These are phyloP conservation scores for Rousettus leschenaultii DNA, from an alignment of 2,113 vertebrate genomes.

Conservation along the genomic window DNA sequence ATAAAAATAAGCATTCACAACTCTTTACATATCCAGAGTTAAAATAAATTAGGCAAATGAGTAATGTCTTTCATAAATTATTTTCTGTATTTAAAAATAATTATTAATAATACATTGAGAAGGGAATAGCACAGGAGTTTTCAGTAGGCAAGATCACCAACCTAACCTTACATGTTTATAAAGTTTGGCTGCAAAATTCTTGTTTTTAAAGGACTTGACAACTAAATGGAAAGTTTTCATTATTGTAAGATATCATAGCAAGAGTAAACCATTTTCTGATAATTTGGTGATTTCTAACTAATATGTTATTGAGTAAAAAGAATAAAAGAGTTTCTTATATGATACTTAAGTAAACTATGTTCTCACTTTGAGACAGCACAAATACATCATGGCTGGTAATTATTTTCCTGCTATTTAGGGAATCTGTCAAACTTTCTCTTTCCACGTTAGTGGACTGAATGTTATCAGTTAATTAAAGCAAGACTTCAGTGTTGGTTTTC, in stretches of 20 bases:
- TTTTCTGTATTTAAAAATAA: slow-evolving; percentile 2
- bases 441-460: neutral
- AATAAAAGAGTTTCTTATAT: slow-evolving; percentile 10
- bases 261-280: slow-evolving; percentile 4
- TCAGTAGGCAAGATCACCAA: neutral
- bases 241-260: neutral
- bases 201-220: slow-evolving; percentile 22
- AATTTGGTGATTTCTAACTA: neutral
- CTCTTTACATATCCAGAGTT: neutral
- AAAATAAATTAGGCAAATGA: neutral
- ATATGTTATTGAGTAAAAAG: slow-evolving; percentile 9
- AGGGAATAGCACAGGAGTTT: neutral
- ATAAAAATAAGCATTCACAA: slow-evolving; percentile 21
- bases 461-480: neutral
- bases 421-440: neutral
- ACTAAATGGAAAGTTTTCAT: slow-evolving; percentile 11
- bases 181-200: neutral
- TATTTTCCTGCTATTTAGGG: neutral
- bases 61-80: neutral
- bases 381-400: neutral
- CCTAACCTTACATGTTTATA: neutral
- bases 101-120: neutral
- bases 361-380: neutral
- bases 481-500: neutral
- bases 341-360: neutral